Conservation (phyloP, 2,797 vertebrate species). For the Tamandua tetradactyla region DNA sequence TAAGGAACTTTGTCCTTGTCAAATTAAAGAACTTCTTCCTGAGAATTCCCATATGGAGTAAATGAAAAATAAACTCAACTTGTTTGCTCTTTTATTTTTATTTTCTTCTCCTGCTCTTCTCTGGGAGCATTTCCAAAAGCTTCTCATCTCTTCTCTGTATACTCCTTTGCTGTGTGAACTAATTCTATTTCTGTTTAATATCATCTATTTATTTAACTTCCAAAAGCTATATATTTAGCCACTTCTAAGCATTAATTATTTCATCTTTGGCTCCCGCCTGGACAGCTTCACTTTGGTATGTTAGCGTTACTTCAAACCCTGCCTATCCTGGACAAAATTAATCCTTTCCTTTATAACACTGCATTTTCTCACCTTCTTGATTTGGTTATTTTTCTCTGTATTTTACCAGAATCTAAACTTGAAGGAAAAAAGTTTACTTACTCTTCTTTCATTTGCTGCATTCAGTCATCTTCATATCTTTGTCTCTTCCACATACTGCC, state of each 20-base stretch:
- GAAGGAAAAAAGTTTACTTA: neutral
- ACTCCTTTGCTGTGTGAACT: neutral
- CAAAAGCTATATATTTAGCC: neutral
- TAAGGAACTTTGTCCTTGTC: neutral
- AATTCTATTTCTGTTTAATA: neutral
- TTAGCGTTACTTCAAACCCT: neutral
- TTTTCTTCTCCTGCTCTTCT: neutral
- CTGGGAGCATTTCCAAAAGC: neutral
- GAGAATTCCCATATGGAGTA: neutral
- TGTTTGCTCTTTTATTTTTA: neutral
- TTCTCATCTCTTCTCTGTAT: neutral
- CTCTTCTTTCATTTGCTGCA: neutral
- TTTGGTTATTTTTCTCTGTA: neutral
- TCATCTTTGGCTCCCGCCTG: neutral
- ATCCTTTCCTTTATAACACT: neutral
- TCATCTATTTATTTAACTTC: neutral
- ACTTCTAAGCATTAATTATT: neutral
- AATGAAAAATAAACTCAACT: neutral
- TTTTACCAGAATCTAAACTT: neutral
- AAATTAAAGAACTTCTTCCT: neutral
- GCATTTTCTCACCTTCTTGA: neutral
- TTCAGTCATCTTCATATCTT: neutral
- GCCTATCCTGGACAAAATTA: neutral
- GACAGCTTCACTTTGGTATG: neutral
- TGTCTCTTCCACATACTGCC: accelerated